Evolutionary conservation across 2,888 invertebrate species (phyloP).

Genomic region (Drosophila planitibia): DNA sequence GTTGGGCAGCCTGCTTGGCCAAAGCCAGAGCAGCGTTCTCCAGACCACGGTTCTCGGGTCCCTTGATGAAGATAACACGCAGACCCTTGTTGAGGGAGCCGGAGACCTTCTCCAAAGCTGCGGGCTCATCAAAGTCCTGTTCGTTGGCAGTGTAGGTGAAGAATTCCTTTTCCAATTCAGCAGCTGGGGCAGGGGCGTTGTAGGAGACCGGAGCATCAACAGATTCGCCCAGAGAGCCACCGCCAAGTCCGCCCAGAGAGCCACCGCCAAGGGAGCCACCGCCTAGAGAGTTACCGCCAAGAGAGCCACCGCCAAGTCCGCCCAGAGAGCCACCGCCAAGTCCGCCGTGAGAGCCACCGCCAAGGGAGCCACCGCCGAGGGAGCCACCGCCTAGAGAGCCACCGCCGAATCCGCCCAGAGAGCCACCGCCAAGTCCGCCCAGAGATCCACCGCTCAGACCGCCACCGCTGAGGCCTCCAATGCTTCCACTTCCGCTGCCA

Average conservation of each 20-base stretch:
- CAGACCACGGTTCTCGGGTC: conserved; percentile 81
- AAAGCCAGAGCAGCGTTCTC: conserved; percentile 78
- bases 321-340: conserved; percentile 30
- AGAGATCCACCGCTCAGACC: conserved; percentile 11
- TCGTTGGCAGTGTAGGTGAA: conserved; percentile 83
- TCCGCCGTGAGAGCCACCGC: conserved; percentile 21
- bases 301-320: conserved; percentile 8
- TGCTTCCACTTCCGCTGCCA: conserved; percentile 30
- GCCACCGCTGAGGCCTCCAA: conserved; percentile 9
- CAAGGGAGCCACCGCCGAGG: conserved; percentile 14
- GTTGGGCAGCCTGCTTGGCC: conserved; percentile 78
- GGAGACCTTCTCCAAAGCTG: conserved; percentile 61
- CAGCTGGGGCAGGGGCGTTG: conserved; percentile 76
- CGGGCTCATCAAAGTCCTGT: conserved; percentile 76
- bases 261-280: conserved; percentile 17
- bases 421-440: conserved; percentile 14
- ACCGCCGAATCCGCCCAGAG: conserved; percentile 31
- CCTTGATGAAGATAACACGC: conserved; percentile 84
- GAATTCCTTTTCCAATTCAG: conserved; percentile 82
- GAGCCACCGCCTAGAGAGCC: background rate
- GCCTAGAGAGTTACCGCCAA: conserved; percentile 18
- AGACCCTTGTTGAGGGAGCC: conserved; percentile 78
- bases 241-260: conserved; percentile 9
- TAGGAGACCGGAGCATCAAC: conserved; percentile 73
- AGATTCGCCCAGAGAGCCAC: conserved; percentile 19